Conservation (phyloP, 2,113 vertebrate genomes). For the Podiceps cristatus region DNA sequence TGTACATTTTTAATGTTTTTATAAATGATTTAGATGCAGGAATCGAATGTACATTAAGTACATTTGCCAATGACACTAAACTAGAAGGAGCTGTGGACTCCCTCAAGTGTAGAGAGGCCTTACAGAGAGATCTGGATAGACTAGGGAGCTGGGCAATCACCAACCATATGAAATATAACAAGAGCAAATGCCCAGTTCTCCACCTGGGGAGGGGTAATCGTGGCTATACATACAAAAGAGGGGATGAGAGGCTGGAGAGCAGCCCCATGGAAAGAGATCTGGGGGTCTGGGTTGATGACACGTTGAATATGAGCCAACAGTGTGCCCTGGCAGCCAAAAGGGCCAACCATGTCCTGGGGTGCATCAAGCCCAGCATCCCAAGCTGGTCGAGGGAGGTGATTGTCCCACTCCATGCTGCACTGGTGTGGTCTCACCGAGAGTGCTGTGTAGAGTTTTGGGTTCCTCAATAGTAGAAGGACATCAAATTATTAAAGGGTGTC, state of each 20-base stretch:
- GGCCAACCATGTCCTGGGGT: no score
- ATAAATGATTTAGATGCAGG: neutral
- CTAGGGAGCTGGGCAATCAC: neutral
- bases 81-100: neutral
- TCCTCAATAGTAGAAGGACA: neutral
- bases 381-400: rapidly evolving
- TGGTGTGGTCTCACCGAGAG: neutral
- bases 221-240: neutral
- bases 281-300: neutral
- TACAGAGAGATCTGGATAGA: neutral
- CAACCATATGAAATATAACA: neutral
- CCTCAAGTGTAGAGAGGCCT: no score
- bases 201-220: neutral
- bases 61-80: neutral
- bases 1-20: no score
- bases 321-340: neutral
- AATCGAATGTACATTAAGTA: neutral
- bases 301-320: neutral
- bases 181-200: neutral
- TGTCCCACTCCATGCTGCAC: no score
- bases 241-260: neutral
- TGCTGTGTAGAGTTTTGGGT: neutral
- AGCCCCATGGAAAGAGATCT: rapidly evolving
- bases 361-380: neutral
- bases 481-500: no score